These are phyloP conservation scores for Apostichopus japonicus DNA, from an alignment of 35 echinoderm and acorn worm species.

Conservation along the genomic window DNA sequence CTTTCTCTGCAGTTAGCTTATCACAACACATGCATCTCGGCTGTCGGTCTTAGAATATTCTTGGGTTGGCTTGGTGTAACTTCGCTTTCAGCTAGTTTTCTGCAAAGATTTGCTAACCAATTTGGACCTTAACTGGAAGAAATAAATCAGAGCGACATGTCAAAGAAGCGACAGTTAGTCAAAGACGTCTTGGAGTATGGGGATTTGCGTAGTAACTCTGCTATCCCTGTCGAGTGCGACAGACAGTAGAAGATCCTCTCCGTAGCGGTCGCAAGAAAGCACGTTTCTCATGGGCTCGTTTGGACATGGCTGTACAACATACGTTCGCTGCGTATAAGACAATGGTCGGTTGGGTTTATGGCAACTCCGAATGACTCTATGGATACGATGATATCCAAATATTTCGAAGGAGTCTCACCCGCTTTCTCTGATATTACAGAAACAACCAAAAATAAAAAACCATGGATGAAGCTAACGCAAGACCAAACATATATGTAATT, in stretches of 20 bases:
- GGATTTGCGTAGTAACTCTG: background rate
- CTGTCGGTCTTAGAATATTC: background rate
- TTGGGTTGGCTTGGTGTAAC: background rate
- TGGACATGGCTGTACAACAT: no score
- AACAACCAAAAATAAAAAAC: no score
- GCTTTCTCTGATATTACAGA: no score
- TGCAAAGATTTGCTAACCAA: background rate
- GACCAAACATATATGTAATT: no score
- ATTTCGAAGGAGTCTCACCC: no score
- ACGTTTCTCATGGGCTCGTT: no score
- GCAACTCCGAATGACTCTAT: no score
- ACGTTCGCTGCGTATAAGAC: no score
- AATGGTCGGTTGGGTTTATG: no score
- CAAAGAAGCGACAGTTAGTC: background rate
- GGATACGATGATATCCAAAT: no score
- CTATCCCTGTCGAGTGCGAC: background rate
- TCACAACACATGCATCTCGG: conserved; percentile 1
- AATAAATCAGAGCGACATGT: conserved; percentile 22
- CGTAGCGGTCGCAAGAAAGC: background rate
- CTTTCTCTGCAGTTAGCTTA: background rate
- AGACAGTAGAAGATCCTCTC: conserved; percentile 18
- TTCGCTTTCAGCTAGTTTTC: background rate
- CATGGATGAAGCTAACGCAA: no score
- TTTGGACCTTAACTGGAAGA: background rate
- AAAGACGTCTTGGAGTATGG: background rate